Base-by-base conservation (phyloP, 1,140 invertebrate species). In the Drosophila repletoides region DNA sequence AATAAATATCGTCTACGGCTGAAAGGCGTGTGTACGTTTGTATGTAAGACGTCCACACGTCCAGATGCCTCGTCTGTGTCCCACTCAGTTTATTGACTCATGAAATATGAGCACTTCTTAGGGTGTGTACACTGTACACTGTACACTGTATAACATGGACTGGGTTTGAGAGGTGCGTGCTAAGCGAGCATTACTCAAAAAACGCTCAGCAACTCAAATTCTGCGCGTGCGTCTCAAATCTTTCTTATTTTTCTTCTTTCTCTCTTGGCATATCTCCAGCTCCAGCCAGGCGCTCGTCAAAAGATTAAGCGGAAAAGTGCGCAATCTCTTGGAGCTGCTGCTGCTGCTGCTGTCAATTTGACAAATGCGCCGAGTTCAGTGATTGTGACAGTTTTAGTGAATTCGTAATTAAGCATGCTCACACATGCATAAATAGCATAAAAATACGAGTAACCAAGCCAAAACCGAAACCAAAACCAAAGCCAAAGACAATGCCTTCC, bases 351-450 rank as follows among this genome's bases (percentile, higher is more conserved):
- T 88, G 84, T 88, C 84, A 84, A 72, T 67, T 88, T 88, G 84
- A 88, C 80, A 88, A 88, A 88, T 86, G 86, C 76, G 46, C 64
- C 33, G 29, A 45, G 38, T 51, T 84, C 55, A 64, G 60, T 59
- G 79, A 80, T 88, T 80, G 84, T 88, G 79, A 88, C 84, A 86
- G 60, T 87, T 83, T 88, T 88, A 88, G 83, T 63, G 67, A 72
- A 79, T 75, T 76, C 61, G 74, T 83, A 83, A 88, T 88, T 83
- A 79, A 83, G 75, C 75, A 88, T 88, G 75, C 74, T 71, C 77
- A 79, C 64, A 75, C 83, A 88, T 83, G 77, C 83, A 83, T 72
- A 88, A 79, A 70, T 43, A 69, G 72, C 76, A 81, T 76, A 76
- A 68, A 80, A 66, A 76, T 58, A 21, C 43, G 38, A 22, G 26